Percentiles rank a stretch among this genome's conserved stretches.
Conservation (phyloP, 2,888 invertebrate species). For the Heteromurus nitidus region DNA sequence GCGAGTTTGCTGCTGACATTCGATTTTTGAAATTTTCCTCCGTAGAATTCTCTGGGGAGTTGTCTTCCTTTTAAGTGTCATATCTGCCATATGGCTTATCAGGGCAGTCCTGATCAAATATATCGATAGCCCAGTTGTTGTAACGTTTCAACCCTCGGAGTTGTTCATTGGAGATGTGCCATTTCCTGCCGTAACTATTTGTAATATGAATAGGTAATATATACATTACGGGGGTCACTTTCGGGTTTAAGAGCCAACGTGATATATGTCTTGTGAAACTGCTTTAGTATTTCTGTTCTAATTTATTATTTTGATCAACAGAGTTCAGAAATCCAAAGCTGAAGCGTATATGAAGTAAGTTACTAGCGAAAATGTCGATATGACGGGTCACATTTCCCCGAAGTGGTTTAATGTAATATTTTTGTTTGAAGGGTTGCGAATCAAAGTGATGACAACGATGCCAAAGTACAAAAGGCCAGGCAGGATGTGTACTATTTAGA, state of each 20-base stretch:
- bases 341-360: slow-evolving; percentile 59
- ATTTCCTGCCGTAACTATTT: slow-evolving; percentile 71
- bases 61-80: slow-evolving; percentile 52
- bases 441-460: slow-evolving; percentile 17
- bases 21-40: slow-evolving; percentile 10
- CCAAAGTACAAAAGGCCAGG: slow-evolving; percentile 34
- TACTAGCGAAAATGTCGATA: too few species aligned
- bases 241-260: too few species aligned
- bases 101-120: slow-evolving; percentile 64
- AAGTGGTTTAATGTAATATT: background rate
- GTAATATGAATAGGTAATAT: slow-evolving; percentile 70
- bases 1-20: too few species aligned
- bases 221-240: too few species aligned
- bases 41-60: slow-evolving; percentile 67
- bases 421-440: slow-evolving; percentile 45
- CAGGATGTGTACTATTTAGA: slow-evolving; percentile 66
- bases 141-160: slow-evolving; percentile 69
- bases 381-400: background rate
- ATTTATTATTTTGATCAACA: background rate
- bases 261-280: too few species aligned
- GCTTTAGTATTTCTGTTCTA: background rate
- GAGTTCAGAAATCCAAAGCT: slow-evolving; percentile 66
- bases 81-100: slow-evolving; percentile 54
- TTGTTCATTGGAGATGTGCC: slow-evolving; percentile 65
- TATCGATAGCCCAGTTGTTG: slow-evolving; percentile 67